phyloP scores from a whole-genome alignment of 1,140 invertebrate species.

The Tetragnatha versicolor region DNA sequence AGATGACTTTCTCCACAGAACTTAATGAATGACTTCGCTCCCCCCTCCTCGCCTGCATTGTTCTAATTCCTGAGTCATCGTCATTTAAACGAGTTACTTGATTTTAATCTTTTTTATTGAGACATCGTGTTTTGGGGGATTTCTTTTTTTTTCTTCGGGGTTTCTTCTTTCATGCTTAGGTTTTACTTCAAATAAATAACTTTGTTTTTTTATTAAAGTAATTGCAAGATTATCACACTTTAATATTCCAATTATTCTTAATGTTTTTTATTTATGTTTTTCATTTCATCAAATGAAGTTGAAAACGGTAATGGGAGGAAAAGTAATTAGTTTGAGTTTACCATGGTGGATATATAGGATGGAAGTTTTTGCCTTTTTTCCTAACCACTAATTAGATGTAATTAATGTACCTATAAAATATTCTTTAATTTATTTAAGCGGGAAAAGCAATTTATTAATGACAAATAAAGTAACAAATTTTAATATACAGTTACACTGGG shows the following conservation, averaged over 20 bases:
- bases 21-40: conserved; percentile 17
- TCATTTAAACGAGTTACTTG: conserved; percentile 27
- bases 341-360: no score
- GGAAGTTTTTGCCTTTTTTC: no score
- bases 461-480: no score
- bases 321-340: no score
- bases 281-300: background rate
- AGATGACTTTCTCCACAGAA: conserved; percentile 28
- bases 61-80: conserved; percentile 33
- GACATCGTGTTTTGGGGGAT: background rate
- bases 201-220: no score
- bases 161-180: background rate
- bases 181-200: no score
- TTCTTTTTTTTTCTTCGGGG: background rate
- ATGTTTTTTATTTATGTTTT: background rate
- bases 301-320: no score
- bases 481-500: no score
- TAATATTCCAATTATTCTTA: conserved; percentile 5
- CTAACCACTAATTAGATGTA: no score
- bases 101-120: background rate
- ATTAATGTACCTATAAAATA: no score
- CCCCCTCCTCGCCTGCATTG: background rate
- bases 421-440: no score
- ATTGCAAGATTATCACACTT: conserved; percentile 1
- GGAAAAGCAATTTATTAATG: no score